Base-by-base conservation (phyloP, 2,888 invertebrate species). In the Malthinus seriepunctatus region DNA sequence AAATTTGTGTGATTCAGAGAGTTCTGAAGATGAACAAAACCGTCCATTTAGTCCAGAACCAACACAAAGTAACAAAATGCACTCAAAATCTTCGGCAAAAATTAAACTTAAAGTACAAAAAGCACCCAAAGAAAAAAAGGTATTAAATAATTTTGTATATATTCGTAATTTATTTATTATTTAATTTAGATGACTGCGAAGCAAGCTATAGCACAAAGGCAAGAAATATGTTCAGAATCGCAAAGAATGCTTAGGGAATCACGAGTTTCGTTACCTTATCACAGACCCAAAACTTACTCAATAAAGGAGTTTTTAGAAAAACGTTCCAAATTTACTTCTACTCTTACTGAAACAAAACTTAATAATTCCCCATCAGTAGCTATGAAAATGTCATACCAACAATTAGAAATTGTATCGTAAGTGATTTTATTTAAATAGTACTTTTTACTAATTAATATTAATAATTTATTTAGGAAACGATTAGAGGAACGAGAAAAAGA, bases 171-270 rank as follows among this genome's bases (percentile, higher is more conserved):
- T 42, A n/a, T 3, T 42, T 8, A 38, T 23, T 52, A 49, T 63
- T 56, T 32, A 64, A 67, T 69, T 23, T 67, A 88, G 86, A 86
- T 86, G 78, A 85, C 88, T 9, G 85, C 85, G 9, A 88, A 86
- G 72, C 83, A 85, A 73, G 88, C 88, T 32, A 81, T 86, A 70
- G 84, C 87, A 68, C 87, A 88, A 58, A 86, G 88, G 81, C 85
- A 86, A 67, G 85, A 89, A 69, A 90, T 95, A 62, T 88, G 88
- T 71, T 91, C 93, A 75, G 93, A 93, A 77, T 89, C 90, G 0
- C 93, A 95, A 76, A 82, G 93, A 53, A 83, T 92, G 80, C 74
- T 91, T 8, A 82, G 95, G 65, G 91, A 94, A 74, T 86, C 87
- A 11, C 80, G 85, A 57, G 82, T 94, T 8, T 86, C 87, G 37